phyloP scores from a whole-genome alignment of 2,113 vertebrate genomes.

The Zosterops lateralis region DNA sequence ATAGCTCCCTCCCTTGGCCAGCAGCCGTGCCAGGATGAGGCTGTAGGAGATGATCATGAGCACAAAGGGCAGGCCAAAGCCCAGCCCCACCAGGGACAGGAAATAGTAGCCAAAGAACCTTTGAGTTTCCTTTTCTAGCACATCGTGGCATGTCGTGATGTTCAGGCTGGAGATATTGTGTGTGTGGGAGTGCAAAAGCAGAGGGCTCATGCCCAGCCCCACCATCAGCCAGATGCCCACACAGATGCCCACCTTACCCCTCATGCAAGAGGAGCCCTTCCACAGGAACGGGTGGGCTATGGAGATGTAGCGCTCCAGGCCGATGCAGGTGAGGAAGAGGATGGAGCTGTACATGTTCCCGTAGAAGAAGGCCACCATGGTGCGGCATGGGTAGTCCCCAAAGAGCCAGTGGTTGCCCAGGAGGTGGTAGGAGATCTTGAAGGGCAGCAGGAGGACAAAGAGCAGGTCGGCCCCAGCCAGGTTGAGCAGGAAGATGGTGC shows the following conservation, averaged over 20 bases:
- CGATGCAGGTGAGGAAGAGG: constrained; percentile 59
- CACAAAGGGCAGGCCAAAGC: constrained; percentile 42
- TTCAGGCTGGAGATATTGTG: not conserved
- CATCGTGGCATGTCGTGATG: constrained; percentile 38
- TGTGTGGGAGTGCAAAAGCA: constrained; percentile 16
- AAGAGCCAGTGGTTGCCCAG: constrained; percentile 67
- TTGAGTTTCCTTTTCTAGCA: not conserved
- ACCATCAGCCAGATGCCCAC: constrained; percentile 53
- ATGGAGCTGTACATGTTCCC: constrained; percentile 69
- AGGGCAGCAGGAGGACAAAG: constrained; percentile 56
- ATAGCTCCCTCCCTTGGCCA: not conserved
- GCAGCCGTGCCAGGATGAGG: not conserved
- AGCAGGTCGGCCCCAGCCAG: constrained; percentile 50
- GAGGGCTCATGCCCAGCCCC: not conserved
- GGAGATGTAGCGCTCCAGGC: constrained; percentile 58
- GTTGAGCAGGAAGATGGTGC: constrained; percentile 53
- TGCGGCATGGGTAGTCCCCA: constrained; percentile 54
- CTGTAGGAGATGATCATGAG: constrained; percentile 46
- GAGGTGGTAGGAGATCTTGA: constrained; percentile 66
- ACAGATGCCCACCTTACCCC: not conserved
- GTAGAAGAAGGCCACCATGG: constrained; percentile 43
- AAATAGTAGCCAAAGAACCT: not conserved
- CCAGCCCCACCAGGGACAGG: constrained; percentile 27
- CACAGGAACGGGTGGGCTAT: constrained; percentile 46
- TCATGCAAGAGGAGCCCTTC: not conserved